Conservation (phyloP, 2,113 vertebrate species). For the Anhinga rufa region DNA sequence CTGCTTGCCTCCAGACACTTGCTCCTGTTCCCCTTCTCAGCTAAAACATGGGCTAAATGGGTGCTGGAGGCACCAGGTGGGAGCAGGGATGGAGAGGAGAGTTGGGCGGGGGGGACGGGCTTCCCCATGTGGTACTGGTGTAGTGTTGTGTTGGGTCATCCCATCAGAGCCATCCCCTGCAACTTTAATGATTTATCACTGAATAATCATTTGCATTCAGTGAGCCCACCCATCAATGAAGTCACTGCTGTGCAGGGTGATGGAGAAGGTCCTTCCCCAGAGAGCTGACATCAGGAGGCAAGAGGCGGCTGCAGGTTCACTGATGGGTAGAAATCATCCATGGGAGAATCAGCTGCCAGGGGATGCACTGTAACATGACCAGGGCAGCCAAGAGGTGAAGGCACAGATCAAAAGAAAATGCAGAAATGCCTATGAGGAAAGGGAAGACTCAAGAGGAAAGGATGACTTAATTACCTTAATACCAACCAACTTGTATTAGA, state of each 20-base stretch:
- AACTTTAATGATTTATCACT: background rate
- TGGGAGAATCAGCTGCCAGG: background rate
- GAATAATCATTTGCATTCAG: background rate
- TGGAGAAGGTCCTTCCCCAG: background rate
- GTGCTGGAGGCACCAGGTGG: background rate
- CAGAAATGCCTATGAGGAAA: background rate
- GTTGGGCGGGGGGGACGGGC: fast-evolving
- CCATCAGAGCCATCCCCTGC: background rate
- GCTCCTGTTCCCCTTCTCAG: background rate
- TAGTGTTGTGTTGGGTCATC: background rate
- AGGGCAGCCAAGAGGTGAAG: background rate
- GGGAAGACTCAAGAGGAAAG: background rate
- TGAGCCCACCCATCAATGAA: background rate
- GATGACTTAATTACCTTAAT: background rate
- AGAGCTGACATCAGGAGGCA: background rate
- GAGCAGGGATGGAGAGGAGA: background rate
- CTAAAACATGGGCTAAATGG: fast-evolving
- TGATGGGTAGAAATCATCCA: fast-evolving
- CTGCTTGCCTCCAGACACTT: background rate
- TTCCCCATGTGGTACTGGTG: background rate
- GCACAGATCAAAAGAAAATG: background rate
- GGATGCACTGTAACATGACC: background rate
- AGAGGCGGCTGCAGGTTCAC: background rate
- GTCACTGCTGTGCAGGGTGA: background rate
- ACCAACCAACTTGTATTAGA: background rate